Base-by-base conservation (phyloP, 2,888 invertebrate species). In the Nomada goodeniana region DNA sequence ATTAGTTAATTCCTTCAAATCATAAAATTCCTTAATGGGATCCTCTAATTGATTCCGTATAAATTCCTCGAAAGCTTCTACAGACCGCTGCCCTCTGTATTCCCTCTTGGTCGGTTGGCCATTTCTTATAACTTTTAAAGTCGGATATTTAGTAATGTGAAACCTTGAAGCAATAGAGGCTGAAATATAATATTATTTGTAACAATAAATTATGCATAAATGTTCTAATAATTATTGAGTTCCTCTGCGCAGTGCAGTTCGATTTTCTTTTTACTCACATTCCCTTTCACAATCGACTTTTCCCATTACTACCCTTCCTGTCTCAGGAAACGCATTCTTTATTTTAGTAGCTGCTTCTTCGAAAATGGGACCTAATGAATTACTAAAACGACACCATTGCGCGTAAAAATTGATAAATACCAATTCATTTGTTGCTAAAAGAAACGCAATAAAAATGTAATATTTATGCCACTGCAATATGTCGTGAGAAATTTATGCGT, bases 401-500 rank as follows among this genome's bases (percentile, higher is more conserved):
- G 99, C 99, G 95, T 99, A 99, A 94, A 99, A 99, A 95, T 99
- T 99, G 83, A 99, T 96, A 94, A 99, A 98, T 83, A 99, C 99
- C 94, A 99, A 95, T 95, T 99, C 99, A 95, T 98, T 98, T 81
- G 97, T 96, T 83, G 97, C 99, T 98, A 95, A 85, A 84, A 85
- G 4, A 13, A 10, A 3, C 0, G 1, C 20, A n/a, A 67, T 15
- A 18, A 55, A 70, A 67, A 76, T 15, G 61, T n/a, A 50, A 59
- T 15, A n/a, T 23, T 44, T 29, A 5, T 2, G 9, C 0, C 2
- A 0, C 9, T 3, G 1, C 7, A 59, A 15, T 18, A 52, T 2
- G 10, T 36, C 4, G n/a, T 36, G 4, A 4, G 20, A 10, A 9
- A 11, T 10, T 20, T 50, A 29, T 1, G 2, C 15, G 15, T 75